phyloP scores from a whole-genome alignment of 2,797 vertebrate species.

The Todus mexicanus region DNA sequence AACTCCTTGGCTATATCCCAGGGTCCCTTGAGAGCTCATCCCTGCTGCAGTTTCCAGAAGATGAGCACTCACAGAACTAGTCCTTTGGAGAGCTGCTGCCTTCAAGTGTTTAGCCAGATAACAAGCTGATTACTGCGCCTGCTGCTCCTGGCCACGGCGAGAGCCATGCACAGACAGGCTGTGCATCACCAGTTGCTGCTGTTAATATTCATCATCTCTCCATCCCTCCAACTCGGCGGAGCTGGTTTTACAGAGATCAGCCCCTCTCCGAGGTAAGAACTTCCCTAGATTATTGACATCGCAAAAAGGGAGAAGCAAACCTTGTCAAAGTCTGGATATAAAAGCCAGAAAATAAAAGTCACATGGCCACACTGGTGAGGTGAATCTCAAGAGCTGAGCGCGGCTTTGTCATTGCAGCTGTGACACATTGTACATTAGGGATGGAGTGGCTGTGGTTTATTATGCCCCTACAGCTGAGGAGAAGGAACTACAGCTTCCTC shows the following conservation, averaged over 20 bases:
- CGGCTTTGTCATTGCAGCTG: not conserved
- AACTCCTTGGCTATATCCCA: not conserved
- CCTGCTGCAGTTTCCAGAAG: not conserved
- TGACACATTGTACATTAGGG: not conserved
- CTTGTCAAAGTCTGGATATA: not conserved
- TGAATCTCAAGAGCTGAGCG: not conserved
- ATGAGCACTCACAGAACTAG: constrained; percentile 17
- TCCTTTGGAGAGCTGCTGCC: not conserved
- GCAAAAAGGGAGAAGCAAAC: not conserved
- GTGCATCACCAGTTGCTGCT: not conserved
- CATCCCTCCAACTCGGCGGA: not conserved
- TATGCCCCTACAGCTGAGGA: not conserved
- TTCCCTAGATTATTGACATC: not conserved
- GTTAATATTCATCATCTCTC: not conserved
- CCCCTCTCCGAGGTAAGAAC: not conserved
- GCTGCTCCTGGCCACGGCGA: not conserved
- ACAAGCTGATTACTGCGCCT: not conserved
- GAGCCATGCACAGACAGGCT: not conserved
- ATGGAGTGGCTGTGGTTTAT: not conserved
- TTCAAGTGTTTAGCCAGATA: constrained; percentile 8
- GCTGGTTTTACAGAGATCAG: not conserved
- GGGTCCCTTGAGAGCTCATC: not conserved
- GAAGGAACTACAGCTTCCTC: not conserved
- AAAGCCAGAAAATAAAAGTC: not conserved
- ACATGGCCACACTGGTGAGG: not conserved